A percentile compares a stretch with the other conserved stretches of the same genome.
Evolutionary conservation across 1,140 invertebrate species (phyloP).

Genomic region (Ceratosolen fusciceps): DNA sequence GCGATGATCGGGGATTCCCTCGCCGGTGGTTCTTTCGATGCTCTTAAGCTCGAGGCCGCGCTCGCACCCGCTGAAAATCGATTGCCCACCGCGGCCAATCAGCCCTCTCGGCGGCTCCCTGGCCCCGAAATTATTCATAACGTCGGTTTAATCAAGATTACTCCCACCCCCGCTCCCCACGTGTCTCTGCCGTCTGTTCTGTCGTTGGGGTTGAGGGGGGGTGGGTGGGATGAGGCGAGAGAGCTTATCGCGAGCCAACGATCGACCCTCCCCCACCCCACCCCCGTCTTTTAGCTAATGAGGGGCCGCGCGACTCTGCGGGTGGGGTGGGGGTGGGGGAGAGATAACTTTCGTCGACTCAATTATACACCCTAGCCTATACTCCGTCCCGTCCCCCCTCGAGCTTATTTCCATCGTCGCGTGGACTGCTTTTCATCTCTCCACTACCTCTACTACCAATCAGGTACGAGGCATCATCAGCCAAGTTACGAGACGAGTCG

Average conservation of each 20-base stretch:
- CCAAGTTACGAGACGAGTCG: too few relatives aligned
- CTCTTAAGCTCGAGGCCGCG: conserved; percentile 8
- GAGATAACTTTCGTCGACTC: background rate
- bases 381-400: too few relatives aligned
- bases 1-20: conserved; percentile 15
- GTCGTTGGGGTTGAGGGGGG: too few relatives aligned
- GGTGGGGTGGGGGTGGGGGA: too few relatives aligned
- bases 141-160: background rate
- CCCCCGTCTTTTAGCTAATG: conserved; percentile 22
- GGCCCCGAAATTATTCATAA: conserved; percentile 30
- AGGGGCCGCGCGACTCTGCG: background rate
- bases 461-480: too few relatives aligned
- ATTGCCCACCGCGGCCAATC: conserved; percentile 21
- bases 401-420: too few relatives aligned
- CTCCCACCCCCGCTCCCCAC: too few relatives aligned
- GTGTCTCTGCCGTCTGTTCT: too few relatives aligned
- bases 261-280: conserved; percentile 14
- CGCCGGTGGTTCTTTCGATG: background rate
- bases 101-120: background rate
- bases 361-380: background rate
- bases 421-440: too few relatives aligned
- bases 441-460: too few relatives aligned
- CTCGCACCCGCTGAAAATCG: conserved; percentile 21
- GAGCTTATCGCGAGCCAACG: conserved; percentile 2
- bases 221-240: background rate